These are phyloP conservation scores for Diacarnus erythraeanus DNA, from an alignment of 37 sponge, comb jelly and placozoan genomes.

Conservation along the genomic window DNA sequence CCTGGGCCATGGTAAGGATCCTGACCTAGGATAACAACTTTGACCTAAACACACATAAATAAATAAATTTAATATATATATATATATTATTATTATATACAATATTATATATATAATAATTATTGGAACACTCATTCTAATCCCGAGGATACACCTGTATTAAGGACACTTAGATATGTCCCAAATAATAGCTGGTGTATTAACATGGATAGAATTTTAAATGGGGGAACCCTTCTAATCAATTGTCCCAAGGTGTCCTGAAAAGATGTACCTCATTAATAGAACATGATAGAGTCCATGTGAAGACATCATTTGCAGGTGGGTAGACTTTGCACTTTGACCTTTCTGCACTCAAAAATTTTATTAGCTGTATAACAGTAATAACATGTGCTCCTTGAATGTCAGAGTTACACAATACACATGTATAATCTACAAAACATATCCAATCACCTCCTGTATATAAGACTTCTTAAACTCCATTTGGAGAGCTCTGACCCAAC, in stretches of 20 bases:
- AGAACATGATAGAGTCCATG: slow-evolving; percentile 83
- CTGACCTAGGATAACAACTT: slow-evolving; percentile 97
- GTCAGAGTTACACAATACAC: not conserved
- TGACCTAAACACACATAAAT: no score
- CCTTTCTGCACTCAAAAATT: slow-evolving; percentile 51
- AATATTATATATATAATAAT: no score
- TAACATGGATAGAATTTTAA: no score
- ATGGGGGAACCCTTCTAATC: no score
- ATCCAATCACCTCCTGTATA: slow-evolving; percentile 70
- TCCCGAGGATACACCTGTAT: no score
- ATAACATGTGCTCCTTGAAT: not conserved
- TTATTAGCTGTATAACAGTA: slow-evolving; percentile 26
- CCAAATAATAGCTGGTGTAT: no score
- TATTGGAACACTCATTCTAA: no score
- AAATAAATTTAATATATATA: no score
- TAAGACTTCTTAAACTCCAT: slow-evolving; percentile 75
- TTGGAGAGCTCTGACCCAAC: slow-evolving; percentile 74
- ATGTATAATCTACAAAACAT: no score
- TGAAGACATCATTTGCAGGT: slow-evolving; percentile 85
- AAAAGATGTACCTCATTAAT: slow-evolving; percentile 78
- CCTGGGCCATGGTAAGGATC: slow-evolving; percentile 98
- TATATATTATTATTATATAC: no score
- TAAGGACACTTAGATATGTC: no score
- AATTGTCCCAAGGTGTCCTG: no score
- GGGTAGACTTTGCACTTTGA: slow-evolving; percentile 60